A percentile compares a stretch with the other conserved stretches of the same genome.
Evolutionary conservation across 2,113 vertebrate species (phyloP).

Genomic region (Chrysemys picta): DNA sequence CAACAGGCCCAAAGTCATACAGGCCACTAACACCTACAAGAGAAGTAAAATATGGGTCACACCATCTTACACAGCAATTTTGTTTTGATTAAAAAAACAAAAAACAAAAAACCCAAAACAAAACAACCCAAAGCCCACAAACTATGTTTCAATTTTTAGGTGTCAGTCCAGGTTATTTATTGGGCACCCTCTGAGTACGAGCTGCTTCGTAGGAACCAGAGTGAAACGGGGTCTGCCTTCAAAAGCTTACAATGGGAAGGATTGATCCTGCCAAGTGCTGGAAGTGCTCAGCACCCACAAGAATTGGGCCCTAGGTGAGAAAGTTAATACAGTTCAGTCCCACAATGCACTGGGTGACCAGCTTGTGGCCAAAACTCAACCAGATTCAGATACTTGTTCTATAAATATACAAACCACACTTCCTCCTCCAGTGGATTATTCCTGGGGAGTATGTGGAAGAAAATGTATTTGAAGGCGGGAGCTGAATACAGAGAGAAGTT

Average conservation of each 20-base stretch:
- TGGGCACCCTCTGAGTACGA: not conserved
- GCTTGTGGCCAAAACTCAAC: not conserved
- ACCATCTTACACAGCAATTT: not conserved
- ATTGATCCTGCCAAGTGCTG: not conserved
- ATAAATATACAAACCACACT: not conserved
- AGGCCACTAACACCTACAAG: conserved; percentile 93
- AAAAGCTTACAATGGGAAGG: not conserved
- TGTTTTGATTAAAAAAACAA: not conserved
- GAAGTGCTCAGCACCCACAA: not conserved
- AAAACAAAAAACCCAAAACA: too few species aligned
- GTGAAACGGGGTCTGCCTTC: not conserved
- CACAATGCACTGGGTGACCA: not conserved
- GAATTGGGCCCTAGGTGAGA: not conserved
- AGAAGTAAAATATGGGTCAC: not conserved
- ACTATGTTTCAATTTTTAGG: not conserved
- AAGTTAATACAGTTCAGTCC: not conserved
- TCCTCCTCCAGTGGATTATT: not conserved
- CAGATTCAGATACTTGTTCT: not conserved
- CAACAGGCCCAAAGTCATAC: conserved; percentile 97
- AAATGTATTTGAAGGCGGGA: not conserved
- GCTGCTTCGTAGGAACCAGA: not conserved
- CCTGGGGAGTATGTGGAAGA: not conserved
- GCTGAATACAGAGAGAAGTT: not conserved
- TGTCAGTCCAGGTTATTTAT: not conserved
- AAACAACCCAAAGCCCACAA: not conserved